These are phyloP conservation scores for Helicorthomorpha holstii DNA, from an alignment of 1,140 invertebrate species.

Conservation along the genomic window DNA sequence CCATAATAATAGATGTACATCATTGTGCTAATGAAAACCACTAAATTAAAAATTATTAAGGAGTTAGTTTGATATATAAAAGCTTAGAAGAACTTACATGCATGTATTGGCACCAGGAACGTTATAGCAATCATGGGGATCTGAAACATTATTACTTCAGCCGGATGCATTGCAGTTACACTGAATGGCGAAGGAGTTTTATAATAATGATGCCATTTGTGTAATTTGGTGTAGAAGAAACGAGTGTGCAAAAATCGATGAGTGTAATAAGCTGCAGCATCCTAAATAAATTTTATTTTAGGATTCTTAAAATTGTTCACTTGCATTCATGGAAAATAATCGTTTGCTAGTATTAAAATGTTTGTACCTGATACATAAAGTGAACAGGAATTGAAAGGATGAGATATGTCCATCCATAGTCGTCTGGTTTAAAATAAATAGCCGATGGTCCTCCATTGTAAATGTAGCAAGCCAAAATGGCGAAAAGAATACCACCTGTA, in stretches of 20 bases:
- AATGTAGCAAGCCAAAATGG: conserved; percentile 42
- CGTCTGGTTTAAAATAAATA: conserved; percentile 41
- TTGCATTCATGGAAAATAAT: too few relatives aligned
- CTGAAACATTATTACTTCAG: conserved; percentile 25
- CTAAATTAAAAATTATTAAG: conserved; percentile 24
- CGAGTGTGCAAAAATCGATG: conserved; percentile 49
- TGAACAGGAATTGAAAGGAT: conserved; percentile 42
- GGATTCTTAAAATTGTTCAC: too few relatives aligned
- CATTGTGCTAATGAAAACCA: conserved; percentile 33
- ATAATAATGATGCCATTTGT: conserved; percentile 55
- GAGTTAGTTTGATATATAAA: not conserved
- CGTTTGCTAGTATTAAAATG: too few relatives aligned
- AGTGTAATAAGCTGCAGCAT: conserved; percentile 46
- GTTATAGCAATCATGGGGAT: conserved; percentile 10
- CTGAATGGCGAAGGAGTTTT: conserved; percentile 56
- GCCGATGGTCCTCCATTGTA: conserved; percentile 42
- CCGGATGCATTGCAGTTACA: conserved; percentile 51
- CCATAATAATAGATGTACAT: conserved; percentile 54
- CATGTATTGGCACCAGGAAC: conserved; percentile 16
- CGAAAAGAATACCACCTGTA: conserved; percentile 30
- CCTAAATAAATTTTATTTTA: conserved; percentile 28
- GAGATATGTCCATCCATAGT: conserved; percentile 46
- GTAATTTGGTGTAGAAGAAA: conserved; percentile 48
- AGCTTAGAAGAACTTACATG: conserved; percentile 12
- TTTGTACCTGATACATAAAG: conserved; percentile 38